Evolutionary conservation across 2,888 invertebrate species (phyloP).

Genomic region (Himalopsyche kuldschensis): DNA sequence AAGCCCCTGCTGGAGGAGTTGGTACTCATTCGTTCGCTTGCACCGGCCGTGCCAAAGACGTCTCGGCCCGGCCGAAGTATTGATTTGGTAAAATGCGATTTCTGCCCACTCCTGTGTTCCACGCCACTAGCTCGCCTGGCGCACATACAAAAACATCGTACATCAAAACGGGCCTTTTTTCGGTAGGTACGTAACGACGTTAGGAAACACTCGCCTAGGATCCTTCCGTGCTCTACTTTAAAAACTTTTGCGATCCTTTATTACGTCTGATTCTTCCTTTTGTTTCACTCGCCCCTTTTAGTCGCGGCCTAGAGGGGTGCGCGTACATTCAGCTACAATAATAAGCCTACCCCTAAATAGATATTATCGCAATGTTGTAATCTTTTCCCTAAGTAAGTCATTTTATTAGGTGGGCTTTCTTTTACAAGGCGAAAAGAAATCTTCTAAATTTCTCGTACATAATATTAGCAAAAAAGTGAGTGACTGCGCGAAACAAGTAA

Average conservation of each 20-base stretch:
- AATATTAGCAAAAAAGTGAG: too few species aligned
- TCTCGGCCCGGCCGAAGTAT: constrained; percentile 39
- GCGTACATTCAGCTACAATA: neutral
- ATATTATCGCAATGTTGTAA: too few species aligned
- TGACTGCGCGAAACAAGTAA: too few species aligned
- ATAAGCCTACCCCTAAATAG: too few species aligned
- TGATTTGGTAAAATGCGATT: constrained; percentile 41
- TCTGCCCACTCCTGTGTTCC: constrained; percentile 37
- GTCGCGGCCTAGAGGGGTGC: neutral
- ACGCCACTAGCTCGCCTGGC: constrained; percentile 34
- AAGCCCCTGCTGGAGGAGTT: neutral
- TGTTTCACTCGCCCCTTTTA: constrained; percentile 29
- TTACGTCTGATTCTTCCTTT: constrained; percentile 36
- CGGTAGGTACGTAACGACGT: constrained; percentile 28
- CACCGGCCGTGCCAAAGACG: constrained; percentile 38
- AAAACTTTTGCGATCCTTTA: constrained; percentile 38
- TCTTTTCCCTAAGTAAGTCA: too few species aligned
- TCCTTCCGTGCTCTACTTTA: constrained; percentile 28
- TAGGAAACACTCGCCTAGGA: constrained; percentile 22
- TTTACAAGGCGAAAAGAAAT: too few species aligned
- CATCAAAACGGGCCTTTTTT: constrained; percentile 32
- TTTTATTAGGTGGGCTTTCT: too few species aligned
- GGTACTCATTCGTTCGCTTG: neutral
- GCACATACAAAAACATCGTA: constrained; percentile 43
- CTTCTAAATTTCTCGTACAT: too few species aligned